Base-by-base conservation (phyloP, 2,797 vertebrate species). In the Austrolebias charrua region DNA sequence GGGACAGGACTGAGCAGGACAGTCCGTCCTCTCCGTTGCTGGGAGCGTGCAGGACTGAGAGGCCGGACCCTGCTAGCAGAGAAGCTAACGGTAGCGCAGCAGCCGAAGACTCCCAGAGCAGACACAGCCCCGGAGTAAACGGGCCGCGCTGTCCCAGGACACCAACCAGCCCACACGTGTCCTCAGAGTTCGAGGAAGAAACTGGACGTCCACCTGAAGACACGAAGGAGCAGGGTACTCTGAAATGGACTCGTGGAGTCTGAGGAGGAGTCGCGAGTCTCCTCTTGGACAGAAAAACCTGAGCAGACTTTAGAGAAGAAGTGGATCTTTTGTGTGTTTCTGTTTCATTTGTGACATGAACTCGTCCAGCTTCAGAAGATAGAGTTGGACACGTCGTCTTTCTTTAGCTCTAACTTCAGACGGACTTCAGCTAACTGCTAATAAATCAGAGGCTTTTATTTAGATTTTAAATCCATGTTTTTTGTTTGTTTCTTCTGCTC, bases 171-270 rank as follows among this genome's bases (percentile, higher is more conserved):
- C 73, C 70, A 42, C 63, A 24, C 0, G 73, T 53, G 46, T 78
- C 86, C 51, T 89, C 90, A 1, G 87, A 85, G 15, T 81, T 83
- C 0, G 81, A 87, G 24, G 84, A 75, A 31, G 89, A 86, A 73
- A 64, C 78, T 8, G 75, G 28, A 1, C 8, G 58, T 15, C 48
- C 50, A n/a, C 38, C 79, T 1, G 72, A 75, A 12, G 84, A 75
- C 75, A 63, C 53, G n/a, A 71, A 76, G 75, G 75, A 66, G 7
- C 80, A 54, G 68, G 75, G 74, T 57, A 44, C 76, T 20, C 72
- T 86, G 87, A 95, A 93, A 90, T 92, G 93, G 92, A 94, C 95
- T 95, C 93, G 81, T 63, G 1, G 94, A 92, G 55, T 85, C 94
- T 24, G 94, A 94, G 72, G 95, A 95, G 60, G 87, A n/a, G n/a